phyloP scores from a whole-genome alignment of 2,797 vertebrate genomes.

The Stomatorhinus walkeri region DNA sequence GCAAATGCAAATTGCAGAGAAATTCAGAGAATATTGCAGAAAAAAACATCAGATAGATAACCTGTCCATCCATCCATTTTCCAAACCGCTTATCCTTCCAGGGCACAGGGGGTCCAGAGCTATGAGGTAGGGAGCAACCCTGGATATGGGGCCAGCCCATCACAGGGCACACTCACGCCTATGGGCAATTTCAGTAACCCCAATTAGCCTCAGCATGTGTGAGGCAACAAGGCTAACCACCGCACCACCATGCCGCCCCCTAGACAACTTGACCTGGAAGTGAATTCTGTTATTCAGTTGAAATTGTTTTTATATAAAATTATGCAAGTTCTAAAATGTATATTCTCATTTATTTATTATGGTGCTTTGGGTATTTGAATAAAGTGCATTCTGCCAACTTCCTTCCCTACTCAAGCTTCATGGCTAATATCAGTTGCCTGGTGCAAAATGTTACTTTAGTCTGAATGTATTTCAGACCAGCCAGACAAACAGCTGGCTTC shows the following conservation, averaged over 20 bases:
- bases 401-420: slow-evolving; percentile 13
- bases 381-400: slow-evolving; percentile 56
- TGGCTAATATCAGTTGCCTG: slow-evolving; percentile 41
- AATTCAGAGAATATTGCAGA: neutral
- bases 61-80: too few species aligned
- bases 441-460: slow-evolving; percentile 56
- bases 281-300: neutral
- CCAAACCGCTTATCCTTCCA: too few species aligned
- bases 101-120: too few species aligned
- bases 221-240: too few species aligned
- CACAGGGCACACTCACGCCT: too few species aligned
- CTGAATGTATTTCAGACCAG: slow-evolving; percentile 67
- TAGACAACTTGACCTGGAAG: neutral
- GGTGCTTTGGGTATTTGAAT: slow-evolving; percentile 58
- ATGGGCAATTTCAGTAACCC: too few species aligned
- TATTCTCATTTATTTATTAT: slow-evolving; percentile 22
- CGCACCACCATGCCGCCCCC: too few species aligned
- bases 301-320: slow-evolving; percentile 1
- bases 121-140: too few species aligned
- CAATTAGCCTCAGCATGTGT: too few species aligned
- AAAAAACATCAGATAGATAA: neutral
- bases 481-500: slow-evolving; percentile 42
- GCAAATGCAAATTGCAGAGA: neutral
- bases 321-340: slow-evolving; percentile 26
- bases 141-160: too few species aligned